These are phyloP conservation scores for Catocala nupta DNA, from an alignment of 2,888 invertebrate species.

Conservation along the genomic window DNA sequence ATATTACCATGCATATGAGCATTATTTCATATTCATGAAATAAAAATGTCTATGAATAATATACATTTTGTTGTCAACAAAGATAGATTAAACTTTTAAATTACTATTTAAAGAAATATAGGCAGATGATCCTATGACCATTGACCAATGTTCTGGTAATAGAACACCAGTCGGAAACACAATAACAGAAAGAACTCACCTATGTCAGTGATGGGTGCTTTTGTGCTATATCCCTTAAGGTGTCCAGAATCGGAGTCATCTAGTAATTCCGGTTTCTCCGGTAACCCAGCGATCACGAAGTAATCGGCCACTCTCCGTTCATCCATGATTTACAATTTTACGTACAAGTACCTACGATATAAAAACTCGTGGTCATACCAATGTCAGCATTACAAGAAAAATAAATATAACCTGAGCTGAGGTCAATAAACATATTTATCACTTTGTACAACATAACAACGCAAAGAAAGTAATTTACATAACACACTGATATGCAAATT, in stretches of 20 bases:
- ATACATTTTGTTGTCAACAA: too few relatives aligned
- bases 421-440: conserved; percentile 32
- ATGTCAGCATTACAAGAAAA: conserved; percentile 51
- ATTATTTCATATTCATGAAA: not conserved
- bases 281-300: conserved; percentile 98
- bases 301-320: conserved; percentile 97
- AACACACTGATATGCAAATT: conserved; percentile 40
- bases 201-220: conserved; percentile 98
- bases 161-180: too few relatives aligned
- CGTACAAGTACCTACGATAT: conserved; percentile 56
- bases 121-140: too few relatives aligned
- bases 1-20: too few relatives aligned
- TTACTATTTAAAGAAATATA: too few relatives aligned
- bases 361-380: conserved; percentile 49
- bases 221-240: conserved; percentile 93
- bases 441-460: conserved; percentile 26
- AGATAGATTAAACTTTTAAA: too few relatives aligned
- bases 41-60: not conserved
- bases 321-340: conserved; percentile 88
- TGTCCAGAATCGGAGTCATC: conserved; percentile 94
- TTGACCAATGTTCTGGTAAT: too few relatives aligned
- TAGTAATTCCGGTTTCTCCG: conserved; percentile 92
- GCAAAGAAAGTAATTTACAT: conserved; percentile 48
- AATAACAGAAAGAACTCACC: conserved; percentile 77
- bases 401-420: conserved; percentile 54